These are phyloP conservation scores for Psilanteris sp. DNA, from an alignment of 1,140 invertebrate species.

Conservation along the genomic window DNA sequence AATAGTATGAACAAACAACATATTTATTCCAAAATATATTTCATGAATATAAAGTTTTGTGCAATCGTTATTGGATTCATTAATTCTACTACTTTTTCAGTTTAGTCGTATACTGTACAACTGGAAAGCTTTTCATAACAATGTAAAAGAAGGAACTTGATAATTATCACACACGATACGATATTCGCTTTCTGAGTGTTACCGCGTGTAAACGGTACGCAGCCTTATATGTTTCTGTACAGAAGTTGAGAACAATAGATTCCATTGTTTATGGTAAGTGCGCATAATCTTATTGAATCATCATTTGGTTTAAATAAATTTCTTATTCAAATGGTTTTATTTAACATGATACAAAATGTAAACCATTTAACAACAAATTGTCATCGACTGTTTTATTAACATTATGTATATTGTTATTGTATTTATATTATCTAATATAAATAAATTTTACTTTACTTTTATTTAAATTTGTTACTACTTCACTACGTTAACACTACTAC, in stretches of 20 bases:
- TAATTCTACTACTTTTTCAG: constrained; percentile 28
- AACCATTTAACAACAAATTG: too few species aligned
- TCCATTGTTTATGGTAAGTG: constrained; percentile 50
- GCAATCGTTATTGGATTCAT: constrained; percentile 53
- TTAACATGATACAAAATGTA: too few species aligned
- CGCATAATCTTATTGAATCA: too few species aligned
- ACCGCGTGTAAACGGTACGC: constrained; percentile 58
- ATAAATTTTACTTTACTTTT: too few species aligned
- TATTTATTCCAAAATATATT: constrained; percentile 39
- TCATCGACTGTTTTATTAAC: too few species aligned
- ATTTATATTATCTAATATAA: too few species aligned
- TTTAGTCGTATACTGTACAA: constrained; percentile 30
- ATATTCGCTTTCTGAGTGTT: constrained; percentile 64
- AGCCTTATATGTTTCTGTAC: constrained; percentile 49
- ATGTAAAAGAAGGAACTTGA: constrained; percentile 52
- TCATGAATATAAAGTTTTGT: constrained; percentile 36
- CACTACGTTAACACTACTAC: too few species aligned
- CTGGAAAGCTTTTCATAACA: constrained; percentile 53
- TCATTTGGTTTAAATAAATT: too few species aligned
- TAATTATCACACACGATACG: constrained; percentile 64
- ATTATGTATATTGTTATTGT: too few species aligned
- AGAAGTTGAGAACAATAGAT: constrained; percentile 54
- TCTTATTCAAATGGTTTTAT: too few species aligned
- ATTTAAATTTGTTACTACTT: too few species aligned
- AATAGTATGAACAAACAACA: too few species aligned